Base-by-base conservation (phyloP, 2,888 invertebrate species). In the Epistrophe eligans region DNA sequence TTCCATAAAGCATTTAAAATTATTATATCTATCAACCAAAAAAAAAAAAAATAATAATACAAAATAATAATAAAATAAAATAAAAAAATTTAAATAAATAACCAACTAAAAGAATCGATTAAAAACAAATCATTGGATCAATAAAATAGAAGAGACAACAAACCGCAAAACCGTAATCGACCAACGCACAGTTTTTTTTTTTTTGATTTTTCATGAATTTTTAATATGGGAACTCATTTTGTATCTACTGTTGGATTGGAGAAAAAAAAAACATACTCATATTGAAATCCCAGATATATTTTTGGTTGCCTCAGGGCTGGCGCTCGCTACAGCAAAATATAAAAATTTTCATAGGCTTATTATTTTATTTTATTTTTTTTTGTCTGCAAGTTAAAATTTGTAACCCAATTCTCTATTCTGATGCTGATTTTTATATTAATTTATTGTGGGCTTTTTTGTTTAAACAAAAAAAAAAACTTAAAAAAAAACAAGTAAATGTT, bases 81-180 rank as follows among this genome's bases (percentile, higher is more conserved):
- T n/a, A n/a, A 17, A 50, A 8, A 67, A 67, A 50, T 35, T 67
- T 50, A 50, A 67, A 67, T 35, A 52, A 82, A 72, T 66, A 40
- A 24, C 32, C 55, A 70, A 55, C 70, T 52, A 60, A 67, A n/a
- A 67, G 76, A 60, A 79, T 77, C 72, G 38, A 81, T 77, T 81
- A 73, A 80, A 72, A 48, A 72, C 77, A 73, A 84, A 84, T 82
- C 70, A 82, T 70, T 57, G 82, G 35, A 45, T 79, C 79, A 74
- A 74, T 76, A 77, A 55, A 67, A 24, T 19, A 57, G 48, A 77
- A 17, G 24, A 58, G 50, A 70, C 58, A 55, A 64, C 45, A 64
- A 45, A 35, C 48, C 57, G n/a, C 52, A 55, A 43, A 50, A 71
- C 45, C n/a, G 52, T 19, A 45, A 66, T 35, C 32, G 24, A 10